These are phyloP conservation scores for Orthonychiurus folsomi DNA, from an alignment of 2,888 invertebrate species.

Conservation along the genomic window DNA sequence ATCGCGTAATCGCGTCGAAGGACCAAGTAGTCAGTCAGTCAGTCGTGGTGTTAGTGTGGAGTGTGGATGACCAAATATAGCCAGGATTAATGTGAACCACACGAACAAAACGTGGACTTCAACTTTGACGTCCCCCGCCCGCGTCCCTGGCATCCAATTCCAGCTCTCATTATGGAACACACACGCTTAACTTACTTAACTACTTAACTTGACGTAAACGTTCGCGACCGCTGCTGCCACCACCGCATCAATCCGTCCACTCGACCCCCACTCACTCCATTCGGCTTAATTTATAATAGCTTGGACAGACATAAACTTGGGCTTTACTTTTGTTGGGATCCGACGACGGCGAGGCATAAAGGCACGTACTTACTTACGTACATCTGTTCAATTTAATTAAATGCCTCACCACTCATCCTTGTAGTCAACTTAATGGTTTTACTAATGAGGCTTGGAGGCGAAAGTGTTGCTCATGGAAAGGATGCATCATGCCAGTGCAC, in stretches of 20 bases:
- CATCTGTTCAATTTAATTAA: background rate
- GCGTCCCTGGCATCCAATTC: background rate
- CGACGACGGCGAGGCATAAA: background rate
- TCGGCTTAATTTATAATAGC: background rate
- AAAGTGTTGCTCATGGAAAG: background rate
- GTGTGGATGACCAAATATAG: background rate
- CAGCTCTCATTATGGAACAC: background rate
- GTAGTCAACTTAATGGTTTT: background rate
- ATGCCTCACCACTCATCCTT: background rate
- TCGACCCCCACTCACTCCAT: background rate
- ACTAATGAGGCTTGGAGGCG: background rate
- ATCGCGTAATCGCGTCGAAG: too few relatives aligned
- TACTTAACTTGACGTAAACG: background rate
- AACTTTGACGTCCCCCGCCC: background rate
- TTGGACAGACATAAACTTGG: too few relatives aligned
- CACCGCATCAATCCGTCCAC: background rate
- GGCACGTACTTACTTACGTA: background rate
- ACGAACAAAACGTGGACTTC: background rate
- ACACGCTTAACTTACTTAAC: slow-evolving; percentile 1
- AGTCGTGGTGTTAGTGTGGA: too few relatives aligned
- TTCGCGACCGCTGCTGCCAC: background rate
- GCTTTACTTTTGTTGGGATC: too few relatives aligned
- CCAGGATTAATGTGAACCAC: background rate
- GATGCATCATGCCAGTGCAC: background rate
- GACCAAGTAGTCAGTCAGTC: too few relatives aligned